Percentiles rank a stretch among this genome's conserved stretches.
phyloP scores from a whole-genome alignment of 2,113 vertebrate genomes.

The Myotis brandtii region DNA sequence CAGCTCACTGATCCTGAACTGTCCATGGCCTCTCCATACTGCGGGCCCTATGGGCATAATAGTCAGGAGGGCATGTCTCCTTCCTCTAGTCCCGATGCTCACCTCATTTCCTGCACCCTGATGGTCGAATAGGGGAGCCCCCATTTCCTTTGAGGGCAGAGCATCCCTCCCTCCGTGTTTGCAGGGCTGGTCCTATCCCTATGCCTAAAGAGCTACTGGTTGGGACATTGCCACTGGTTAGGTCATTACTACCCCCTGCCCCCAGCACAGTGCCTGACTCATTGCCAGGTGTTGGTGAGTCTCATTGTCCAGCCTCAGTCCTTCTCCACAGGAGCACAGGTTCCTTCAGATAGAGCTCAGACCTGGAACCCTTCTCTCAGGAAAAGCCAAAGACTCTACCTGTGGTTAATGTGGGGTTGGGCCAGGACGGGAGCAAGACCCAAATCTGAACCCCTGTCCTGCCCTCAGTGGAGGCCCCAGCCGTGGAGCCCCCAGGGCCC shows the following conservation, averaged over 20 bases:
- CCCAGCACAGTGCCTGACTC: background rate
- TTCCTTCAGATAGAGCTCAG: background rate
- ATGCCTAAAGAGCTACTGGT: background rate
- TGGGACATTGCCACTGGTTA: background rate
- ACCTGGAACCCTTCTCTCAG: background rate
- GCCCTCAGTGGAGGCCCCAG: background rate
- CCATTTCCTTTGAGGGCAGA: background rate
- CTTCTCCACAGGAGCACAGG: background rate
- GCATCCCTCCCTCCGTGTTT: no score
- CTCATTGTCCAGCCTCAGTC: background rate
- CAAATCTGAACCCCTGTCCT: background rate
- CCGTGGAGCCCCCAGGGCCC: background rate
- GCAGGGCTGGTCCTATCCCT: background rate
- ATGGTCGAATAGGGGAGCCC: background rate
- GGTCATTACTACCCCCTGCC: background rate
- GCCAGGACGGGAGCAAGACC: background rate
- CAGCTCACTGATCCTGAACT: background rate
- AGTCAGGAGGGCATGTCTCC: background rate
- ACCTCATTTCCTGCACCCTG: background rate
- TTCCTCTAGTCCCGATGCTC: background rate
- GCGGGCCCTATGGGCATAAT: no score
- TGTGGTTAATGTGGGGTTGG: background rate
- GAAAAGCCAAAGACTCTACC: background rate
- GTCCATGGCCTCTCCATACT: background rate
- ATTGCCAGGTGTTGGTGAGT: rapidly evolving